These are phyloP conservation scores for Delia radicum DNA, from an alignment of 1,140 invertebrate species.

Conservation along the genomic window DNA sequence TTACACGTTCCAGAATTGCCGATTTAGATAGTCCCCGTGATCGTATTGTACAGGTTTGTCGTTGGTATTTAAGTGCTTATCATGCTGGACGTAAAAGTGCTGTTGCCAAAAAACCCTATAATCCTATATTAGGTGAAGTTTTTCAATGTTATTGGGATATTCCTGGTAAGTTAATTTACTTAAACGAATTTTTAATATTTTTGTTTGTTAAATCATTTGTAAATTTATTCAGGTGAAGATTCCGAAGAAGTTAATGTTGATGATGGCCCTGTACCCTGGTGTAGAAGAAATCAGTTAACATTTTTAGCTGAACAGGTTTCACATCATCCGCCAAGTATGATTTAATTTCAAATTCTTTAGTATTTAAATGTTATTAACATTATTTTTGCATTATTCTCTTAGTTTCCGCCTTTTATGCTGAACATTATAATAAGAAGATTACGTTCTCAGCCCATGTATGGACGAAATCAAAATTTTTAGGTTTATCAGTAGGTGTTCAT, in stretches of 20 bases:
- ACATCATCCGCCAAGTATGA: constrained; percentile 93
- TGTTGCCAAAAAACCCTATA: constrained; percentile 97
- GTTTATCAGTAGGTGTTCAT: constrained; percentile 89
- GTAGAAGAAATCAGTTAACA: constrained; percentile 73
- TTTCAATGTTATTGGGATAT: constrained; percentile 89
- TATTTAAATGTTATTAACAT: too few relatives aligned
- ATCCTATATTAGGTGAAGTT: constrained; percentile 93
- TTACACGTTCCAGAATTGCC: constrained; percentile 68
- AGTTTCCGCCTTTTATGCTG: constrained; percentile 97
- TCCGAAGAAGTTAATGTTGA: constrained; percentile 54
- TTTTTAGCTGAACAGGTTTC: constrained; percentile 99
- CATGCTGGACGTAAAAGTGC: constrained; percentile 93
- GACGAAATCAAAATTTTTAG: constrained; percentile 97
- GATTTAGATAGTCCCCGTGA: constrained; percentile 81
- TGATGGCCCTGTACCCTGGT: constrained; percentile 83
- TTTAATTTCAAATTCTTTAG: not conserved
- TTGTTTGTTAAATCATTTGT: not conserved
- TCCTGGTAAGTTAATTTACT: constrained; percentile 46
- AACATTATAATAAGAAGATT: constrained; percentile 86
- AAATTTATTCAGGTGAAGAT: constrained; percentile 34
- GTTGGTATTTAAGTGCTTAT: constrained; percentile 96
- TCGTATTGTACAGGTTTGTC: constrained; percentile 88
- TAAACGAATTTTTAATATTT: too few relatives aligned
- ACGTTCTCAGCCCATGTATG: constrained; percentile 93
- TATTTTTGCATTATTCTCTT: too few relatives aligned